These are phyloP conservation scores for Phocides pigmalion DNA, from an alignment of 1,140 invertebrate species.

Conservation along the genomic window DNA sequence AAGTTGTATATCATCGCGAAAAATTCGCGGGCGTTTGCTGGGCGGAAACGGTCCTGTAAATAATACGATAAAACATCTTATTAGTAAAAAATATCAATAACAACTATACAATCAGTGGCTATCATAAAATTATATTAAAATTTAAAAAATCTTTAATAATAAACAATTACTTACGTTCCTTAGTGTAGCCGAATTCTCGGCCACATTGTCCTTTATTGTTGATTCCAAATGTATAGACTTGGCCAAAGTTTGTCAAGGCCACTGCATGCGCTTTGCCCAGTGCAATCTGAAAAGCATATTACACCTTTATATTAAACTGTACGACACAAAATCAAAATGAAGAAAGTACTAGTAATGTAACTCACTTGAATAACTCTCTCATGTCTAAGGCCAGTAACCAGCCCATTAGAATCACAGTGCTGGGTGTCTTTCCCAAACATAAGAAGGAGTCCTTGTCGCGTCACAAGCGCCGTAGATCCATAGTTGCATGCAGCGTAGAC, in stretches of 20 bases:
- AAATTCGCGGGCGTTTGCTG: slow-evolving; percentile 34
- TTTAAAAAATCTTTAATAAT: background rate
- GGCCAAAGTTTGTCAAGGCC: slow-evolving; percentile 93
- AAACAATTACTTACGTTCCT: slow-evolving; percentile 83
- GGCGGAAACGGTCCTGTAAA: slow-evolving; percentile 38
- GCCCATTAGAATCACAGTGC: slow-evolving; percentile 91
- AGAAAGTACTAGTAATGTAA: background rate
- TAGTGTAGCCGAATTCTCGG: slow-evolving; percentile 90
- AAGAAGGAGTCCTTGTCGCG: slow-evolving; percentile 93
- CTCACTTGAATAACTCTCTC: slow-evolving; percentile 88
- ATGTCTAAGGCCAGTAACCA: slow-evolving; percentile 90
- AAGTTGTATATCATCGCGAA: slow-evolving; percentile 85
- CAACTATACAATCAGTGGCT: background rate
- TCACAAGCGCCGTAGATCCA: slow-evolving; percentile 96
- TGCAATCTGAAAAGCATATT: slow-evolving; percentile 86
- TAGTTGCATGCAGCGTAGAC: slow-evolving; percentile 95
- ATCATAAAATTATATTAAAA: background rate
- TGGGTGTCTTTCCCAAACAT: slow-evolving; percentile 98
- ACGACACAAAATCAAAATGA: too few species aligned
- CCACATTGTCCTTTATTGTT: slow-evolving; percentile 99
- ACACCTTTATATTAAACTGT: too few species aligned
- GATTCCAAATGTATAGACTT: slow-evolving; percentile 97
- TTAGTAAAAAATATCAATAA: background rate
- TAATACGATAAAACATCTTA: slow-evolving; percentile 9
- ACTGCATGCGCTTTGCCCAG: slow-evolving; percentile 98